Evolutionary conservation across 2,888 invertebrate genomes (phyloP), one percentile per base, ranked within the genome.

Genomic region (Leucoptera coffeella): DNA sequence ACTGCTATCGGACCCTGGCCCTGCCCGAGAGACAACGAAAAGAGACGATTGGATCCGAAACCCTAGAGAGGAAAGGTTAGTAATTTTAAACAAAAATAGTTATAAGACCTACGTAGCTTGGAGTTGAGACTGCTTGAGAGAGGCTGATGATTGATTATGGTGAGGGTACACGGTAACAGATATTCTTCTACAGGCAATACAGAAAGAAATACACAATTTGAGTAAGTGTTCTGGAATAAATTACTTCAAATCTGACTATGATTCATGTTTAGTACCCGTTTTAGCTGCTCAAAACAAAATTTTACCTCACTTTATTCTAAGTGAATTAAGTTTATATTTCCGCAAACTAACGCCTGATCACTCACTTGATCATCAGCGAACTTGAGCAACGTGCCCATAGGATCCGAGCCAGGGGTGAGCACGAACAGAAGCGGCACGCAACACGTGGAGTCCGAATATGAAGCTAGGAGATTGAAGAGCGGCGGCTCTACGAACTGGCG

Each of bases 1-100:
- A 88, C 80, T 1, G 94, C 95, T 38, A 88, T 83, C 1, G 87
- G 85, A 2, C 93, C 94, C 62, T 95, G 95, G 1, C 95, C 94
- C 71, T 95, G 94, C 1, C 91, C 91, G 32, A 95, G 58, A 0
- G 94, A 95, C 15, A 95, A 60, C 0, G 90, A 88, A 45, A 80
- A 85, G 33, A 84, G 60, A 32, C 83, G 77, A 38, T 74, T 82
- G n/a, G 78, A 75, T 27, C 86, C 86, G 38, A 85, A 88, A 8
- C 88, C 86, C 72, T 74, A 36, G 1, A 38, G 32, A 22, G 5
- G 4, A 9, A 10, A 22, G 5, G 5, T 8, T 26, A 22, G n/a
- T 9, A 27, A 22, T 4, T 26, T 12, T 20, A 4, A 9, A 7
- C 8, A n/a, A n/a, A n/a, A n/a, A n/a, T n/a, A n/a, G n/a, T n/a